A percentile compares a stretch with the other conserved stretches of the same genome.
These are phyloP conservation scores for Stegophylla sp. DNA, from an alignment of 2,888 invertebrate species.

Conservation along the genomic window DNA sequence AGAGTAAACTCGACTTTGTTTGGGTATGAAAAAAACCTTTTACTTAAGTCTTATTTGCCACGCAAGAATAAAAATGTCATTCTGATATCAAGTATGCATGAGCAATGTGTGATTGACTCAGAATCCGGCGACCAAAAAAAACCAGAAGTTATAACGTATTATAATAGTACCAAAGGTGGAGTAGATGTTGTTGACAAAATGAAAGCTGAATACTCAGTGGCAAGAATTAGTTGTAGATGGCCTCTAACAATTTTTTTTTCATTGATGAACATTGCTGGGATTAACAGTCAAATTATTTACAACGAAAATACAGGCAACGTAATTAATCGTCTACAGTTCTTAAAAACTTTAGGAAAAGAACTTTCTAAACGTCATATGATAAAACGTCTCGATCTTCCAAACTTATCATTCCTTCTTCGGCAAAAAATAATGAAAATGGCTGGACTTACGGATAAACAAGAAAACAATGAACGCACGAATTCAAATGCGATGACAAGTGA, in stretches of 20 bases:
- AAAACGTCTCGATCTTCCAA: slow-evolving; percentile 8
- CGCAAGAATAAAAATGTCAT: slow-evolving; percentile 33
- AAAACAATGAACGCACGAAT: slow-evolving; percentile 12
- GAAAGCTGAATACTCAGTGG: slow-evolving; percentile 24
- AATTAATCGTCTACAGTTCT: neutral
- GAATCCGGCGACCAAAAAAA: slow-evolving; percentile 20
- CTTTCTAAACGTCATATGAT: slow-evolving; percentile 13
- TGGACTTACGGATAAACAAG: slow-evolving; percentile 13
- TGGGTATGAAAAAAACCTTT: slow-evolving; percentile 27
- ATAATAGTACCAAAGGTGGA: slow-evolving; percentile 31
- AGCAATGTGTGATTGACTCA: slow-evolving; percentile 18
- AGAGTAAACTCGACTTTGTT: slow-evolving; percentile 34
- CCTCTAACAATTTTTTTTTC: slow-evolving; percentile 19
- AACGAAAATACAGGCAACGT: slow-evolving; percentile 9
- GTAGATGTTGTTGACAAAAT: slow-evolving; percentile 23
- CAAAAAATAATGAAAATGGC: slow-evolving; percentile 24
- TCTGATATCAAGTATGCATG: slow-evolving; percentile 41
- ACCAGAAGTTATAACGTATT: slow-evolving; percentile 22
- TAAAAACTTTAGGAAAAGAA: slow-evolving; percentile 6
- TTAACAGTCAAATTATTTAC: slow-evolving; percentile 17
- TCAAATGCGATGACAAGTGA: slow-evolving; percentile 22
- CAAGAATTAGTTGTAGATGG: slow-evolving; percentile 29
- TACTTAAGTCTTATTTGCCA: slow-evolving; percentile 22
- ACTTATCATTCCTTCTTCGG: slow-evolving; percentile 11
- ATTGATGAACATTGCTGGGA: slow-evolving; percentile 25